Evolutionary conservation across 2,113 vertebrate genomes (phyloP), one percentile per base, ranked within the genome.

Genomic region (Genyomyrus donnyi): DNA sequence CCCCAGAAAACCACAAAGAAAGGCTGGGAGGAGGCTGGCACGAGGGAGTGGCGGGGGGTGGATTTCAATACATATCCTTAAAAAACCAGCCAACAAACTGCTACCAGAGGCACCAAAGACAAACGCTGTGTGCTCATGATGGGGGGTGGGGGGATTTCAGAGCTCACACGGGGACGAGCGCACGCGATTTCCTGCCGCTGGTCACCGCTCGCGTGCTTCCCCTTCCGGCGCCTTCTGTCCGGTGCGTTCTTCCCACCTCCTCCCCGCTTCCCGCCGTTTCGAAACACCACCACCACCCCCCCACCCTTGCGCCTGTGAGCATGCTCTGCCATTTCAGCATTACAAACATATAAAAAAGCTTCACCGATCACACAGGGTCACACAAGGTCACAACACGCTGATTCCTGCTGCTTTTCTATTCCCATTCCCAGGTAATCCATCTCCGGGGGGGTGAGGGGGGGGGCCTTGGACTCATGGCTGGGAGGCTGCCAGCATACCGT

Each of bases 1-100:
- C 53, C 19, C 53, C 52, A 80, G 88, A 89, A 89, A 89, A 89
- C 88, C 88, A 39, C 66, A 89, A 19, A 80, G 15, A 24, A 15
- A n/a, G 7, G 9, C 35, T 84, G 77, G 27, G 49, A 85, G 80
- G 80, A 85, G 80, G 42, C 42, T 48, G 80, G 80, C 80, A 85
- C 21, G 8, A 48, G 39, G 39, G 52, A 27, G 50, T 11, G n/a
- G 7, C 1, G 77, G 13, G 88, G 49, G 49, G 8, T 19, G 27
- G 3, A 31, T 31, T 24, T 83, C 50, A 83, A 80, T 53, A 11
- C 48, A 39, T 31, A 50, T 89, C 88, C 31, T 89, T 80, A 89
- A 84, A 84, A 80, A n/a, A 11, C 24, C 56, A 35, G 48, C 17
- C 27, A 50, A 52, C 50, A 56, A 89, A 77, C 17, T 35, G 53